Conservation (phyloP, 2,113 vertebrate genomes). For the Phasianus colchicus region DNA sequence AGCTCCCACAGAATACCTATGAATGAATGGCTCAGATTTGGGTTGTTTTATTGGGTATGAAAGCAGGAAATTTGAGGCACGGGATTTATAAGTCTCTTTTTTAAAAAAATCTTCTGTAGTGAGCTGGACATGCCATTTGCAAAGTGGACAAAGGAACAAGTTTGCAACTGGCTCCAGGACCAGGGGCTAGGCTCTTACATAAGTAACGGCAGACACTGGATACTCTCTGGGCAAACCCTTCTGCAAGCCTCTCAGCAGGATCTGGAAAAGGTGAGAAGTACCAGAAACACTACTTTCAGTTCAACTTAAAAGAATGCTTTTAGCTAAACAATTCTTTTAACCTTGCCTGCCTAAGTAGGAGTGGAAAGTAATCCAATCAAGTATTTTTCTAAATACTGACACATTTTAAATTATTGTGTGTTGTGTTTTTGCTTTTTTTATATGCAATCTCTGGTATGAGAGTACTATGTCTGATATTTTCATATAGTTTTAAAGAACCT, state of each 20-base stretch:
- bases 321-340: not conserved
- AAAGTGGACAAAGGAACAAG: constrained; percentile 96
- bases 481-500: not conserved
- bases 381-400: not conserved
- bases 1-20: not conserved
- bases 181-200: constrained; percentile 93
- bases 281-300: not conserved
- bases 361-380: not conserved
- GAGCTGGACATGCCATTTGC: constrained; percentile 96
- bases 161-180: constrained; percentile 94
- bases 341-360: not conserved
- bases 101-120: constrained; percentile 66
- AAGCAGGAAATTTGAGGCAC: not conserved
- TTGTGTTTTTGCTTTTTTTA: not conserved
- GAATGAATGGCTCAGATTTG: not conserved
- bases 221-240: constrained; percentile 93
- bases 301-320: not conserved
- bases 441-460: not conserved
- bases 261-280: constrained; percentile 90
- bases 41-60: not conserved
- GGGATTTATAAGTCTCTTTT: not conserved
- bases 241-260: constrained; percentile 96
- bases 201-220: constrained; percentile 89
- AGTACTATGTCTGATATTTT: not conserved
- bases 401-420: not conserved